Conservation (phyloP, 2,113 vertebrate species). For the Emydocephalus ijimae region DNA sequence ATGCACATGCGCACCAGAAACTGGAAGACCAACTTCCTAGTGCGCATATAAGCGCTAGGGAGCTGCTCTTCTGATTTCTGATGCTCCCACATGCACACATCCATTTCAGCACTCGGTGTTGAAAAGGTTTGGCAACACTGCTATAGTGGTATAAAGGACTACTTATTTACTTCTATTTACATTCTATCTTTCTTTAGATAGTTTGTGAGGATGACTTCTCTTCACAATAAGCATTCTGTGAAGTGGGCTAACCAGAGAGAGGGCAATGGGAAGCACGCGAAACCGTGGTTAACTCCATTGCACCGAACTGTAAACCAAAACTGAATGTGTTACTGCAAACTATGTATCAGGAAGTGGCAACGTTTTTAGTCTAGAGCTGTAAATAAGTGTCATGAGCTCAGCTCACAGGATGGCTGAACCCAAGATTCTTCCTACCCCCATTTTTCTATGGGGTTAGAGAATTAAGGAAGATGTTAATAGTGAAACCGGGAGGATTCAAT, state of each 20-base stretch:
- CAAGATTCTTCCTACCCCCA: neutral
- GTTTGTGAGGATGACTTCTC: neutral
- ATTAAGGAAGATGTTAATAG: neutral
- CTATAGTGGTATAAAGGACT: neutral
- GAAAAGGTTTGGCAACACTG: too few relatives aligned
- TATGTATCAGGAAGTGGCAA: neutral
- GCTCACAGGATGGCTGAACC: neutral
- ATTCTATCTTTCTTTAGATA: neutral
- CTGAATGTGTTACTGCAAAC: neutral
- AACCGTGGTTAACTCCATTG: neutral
- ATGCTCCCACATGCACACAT: too few relatives aligned
- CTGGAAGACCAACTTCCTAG: too few relatives aligned
- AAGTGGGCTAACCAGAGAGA: neutral
- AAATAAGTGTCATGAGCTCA: neutral
- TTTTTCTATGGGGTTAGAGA: neutral
- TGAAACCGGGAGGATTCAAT: neutral
- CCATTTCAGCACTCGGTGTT: too few relatives aligned
- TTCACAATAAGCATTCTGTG: neutral
- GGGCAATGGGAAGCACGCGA: neutral
- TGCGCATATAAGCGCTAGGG: too few relatives aligned
- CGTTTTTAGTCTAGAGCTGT: neutral
- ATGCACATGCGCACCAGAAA: too few relatives aligned
- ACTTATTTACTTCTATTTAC: neutral
- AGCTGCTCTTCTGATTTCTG: too few relatives aligned
- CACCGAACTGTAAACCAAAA: neutral